phyloP scores from a whole-genome alignment of 2,797 vertebrate genomes.

The Sarcophilus harrisii region DNA sequence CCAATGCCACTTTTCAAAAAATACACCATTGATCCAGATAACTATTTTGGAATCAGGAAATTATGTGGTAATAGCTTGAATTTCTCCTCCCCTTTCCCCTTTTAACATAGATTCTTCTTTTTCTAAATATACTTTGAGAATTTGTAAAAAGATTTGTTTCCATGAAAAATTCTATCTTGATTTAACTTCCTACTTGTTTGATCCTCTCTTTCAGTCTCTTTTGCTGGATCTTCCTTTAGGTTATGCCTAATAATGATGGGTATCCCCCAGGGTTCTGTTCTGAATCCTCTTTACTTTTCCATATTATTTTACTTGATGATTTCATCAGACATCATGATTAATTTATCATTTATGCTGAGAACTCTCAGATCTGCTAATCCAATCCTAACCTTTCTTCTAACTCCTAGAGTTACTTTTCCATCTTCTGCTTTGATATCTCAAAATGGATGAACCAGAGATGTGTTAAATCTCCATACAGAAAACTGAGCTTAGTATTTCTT shows the following conservation, averaged over 20 bases:
- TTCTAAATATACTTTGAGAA: not conserved
- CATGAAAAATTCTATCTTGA: not conserved
- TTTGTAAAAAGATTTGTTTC: not conserved
- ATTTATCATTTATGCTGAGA: not conserved
- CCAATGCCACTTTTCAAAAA: not conserved
- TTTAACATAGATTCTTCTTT: not conserved
- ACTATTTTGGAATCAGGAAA: not conserved
- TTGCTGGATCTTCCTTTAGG: not conserved
- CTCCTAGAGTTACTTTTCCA: not conserved
- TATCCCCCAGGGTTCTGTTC: not conserved
- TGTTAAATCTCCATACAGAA: not conserved
- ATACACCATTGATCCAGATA: slow-evolving; percentile 3
- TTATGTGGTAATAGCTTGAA: not conserved
- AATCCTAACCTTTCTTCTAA: not conserved
- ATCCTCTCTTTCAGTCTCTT: not conserved
- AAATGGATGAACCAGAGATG: not conserved
- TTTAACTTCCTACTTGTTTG: not conserved
- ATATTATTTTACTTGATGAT: not conserved
- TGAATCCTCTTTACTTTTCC: not conserved
- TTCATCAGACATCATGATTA: not conserved
- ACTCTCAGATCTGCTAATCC: not conserved
- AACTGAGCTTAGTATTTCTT: not conserved
- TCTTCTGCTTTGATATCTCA: not conserved
- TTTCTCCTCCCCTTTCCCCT: not conserved
- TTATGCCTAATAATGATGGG: not conserved